Conservation (phyloP, 2,888 invertebrate genomes). For the Eumacrocentrus americanus region DNA sequence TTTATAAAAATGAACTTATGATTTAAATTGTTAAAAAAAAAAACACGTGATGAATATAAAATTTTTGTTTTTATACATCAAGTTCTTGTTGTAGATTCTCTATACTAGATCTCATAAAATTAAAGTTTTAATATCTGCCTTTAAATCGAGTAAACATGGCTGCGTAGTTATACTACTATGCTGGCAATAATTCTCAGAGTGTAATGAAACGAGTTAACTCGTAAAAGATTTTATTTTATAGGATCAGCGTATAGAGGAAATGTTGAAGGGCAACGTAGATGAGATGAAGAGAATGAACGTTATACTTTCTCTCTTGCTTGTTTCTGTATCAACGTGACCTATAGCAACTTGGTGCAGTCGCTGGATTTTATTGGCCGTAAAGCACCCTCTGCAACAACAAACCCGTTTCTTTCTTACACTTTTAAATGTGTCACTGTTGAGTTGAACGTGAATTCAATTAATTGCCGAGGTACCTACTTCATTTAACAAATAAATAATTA, state of each 20-base stretch:
- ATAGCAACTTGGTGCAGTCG: no score
- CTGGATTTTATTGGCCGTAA: conserved; percentile 15
- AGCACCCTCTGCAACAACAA: background rate
- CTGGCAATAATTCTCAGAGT: background rate
- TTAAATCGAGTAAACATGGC: background rate
- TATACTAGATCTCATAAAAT: no score
- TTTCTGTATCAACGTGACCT: conserved; percentile 6
- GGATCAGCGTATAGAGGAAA: conserved; percentile 1
- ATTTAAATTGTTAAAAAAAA: no score
- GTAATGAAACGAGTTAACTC: background rate
- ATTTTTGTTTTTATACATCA: no score
- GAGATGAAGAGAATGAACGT: background rate
- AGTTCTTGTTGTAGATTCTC: no score
- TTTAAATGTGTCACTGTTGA: background rate
- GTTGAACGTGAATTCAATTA: no score
- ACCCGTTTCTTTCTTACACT: background rate
- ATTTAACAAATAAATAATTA: background rate
- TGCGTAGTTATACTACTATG: background rate
- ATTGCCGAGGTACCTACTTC: no score
- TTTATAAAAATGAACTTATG: no score
- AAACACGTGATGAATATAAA: no score
- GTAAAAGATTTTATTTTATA: conserved; percentile 16
- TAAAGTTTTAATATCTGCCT: no score
- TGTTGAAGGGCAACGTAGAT: no score
- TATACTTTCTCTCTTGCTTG: background rate